Percentiles rank a stretch among this genome's conserved stretches.
These are phyloP conservation scores for Macropodus opercularis DNA, from an alignment of 2,797 vertebrate species.

Conservation along the genomic window DNA sequence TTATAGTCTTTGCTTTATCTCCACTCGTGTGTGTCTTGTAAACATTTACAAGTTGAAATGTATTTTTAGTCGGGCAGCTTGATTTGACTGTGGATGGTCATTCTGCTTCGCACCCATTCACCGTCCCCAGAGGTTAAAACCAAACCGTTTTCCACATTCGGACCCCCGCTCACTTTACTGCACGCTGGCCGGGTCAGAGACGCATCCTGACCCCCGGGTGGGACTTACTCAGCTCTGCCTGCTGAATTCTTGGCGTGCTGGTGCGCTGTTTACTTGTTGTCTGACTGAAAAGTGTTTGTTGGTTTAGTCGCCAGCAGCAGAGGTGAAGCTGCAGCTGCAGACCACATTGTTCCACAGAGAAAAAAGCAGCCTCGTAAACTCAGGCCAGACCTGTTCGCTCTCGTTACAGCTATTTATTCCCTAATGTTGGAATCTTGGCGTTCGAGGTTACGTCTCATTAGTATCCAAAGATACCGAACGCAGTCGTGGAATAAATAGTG, in stretches of 20 bases:
- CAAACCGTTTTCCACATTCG: no score
- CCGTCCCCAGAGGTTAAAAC: constrained; percentile 2
- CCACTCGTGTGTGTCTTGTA: not conserved
- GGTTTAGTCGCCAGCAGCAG: constrained; percentile 30
- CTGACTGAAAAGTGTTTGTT: constrained; percentile 35
- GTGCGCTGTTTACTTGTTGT: constrained; percentile 39
- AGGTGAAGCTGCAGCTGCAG: constrained; percentile 50
- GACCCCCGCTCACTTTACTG: no score
- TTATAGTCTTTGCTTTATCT: constrained; percentile 2
- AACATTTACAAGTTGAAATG: not conserved
- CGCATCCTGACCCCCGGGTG: no score
- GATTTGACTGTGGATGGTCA: no score
- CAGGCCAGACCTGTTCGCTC: constrained; percentile 24
- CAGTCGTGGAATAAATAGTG: not conserved
- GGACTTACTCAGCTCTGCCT: no score
- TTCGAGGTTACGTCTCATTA: constrained; percentile 10
- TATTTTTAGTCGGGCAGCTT: no score
- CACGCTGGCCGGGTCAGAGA: no score
- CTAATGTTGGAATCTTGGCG: not conserved
- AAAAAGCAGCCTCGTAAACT: constrained; percentile 59
- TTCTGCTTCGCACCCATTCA: no score
- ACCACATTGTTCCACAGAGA: constrained; percentile 50
- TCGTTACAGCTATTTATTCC: constrained; percentile 13
- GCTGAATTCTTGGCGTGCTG: not conserved
- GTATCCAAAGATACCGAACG: constrained; percentile 2